Percentiles rank a stretch among this genome's conserved stretches.
phyloP scores from a whole-genome alignment of 2,113 vertebrate genomes.

The Hystrix brachyura region DNA sequence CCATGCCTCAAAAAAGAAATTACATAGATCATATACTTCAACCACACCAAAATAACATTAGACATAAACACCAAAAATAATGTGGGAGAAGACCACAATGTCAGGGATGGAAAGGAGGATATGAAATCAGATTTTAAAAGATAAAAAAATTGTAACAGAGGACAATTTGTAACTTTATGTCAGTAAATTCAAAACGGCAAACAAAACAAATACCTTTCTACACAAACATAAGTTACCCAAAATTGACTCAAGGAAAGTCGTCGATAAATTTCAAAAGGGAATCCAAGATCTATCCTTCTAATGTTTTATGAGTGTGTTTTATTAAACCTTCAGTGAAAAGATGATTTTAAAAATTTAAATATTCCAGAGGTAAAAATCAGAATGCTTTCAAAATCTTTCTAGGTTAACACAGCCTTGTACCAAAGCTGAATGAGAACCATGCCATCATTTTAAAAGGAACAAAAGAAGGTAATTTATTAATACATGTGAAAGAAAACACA shows the following conservation, averaged over 20 bases:
- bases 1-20: background rate
- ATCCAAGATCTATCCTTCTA: background rate
- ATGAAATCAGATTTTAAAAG: background rate
- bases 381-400: background rate
- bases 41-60: background rate
- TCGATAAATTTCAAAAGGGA: background rate
- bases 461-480: background rate
- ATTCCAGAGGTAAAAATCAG: background rate
- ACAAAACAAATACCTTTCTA: background rate
- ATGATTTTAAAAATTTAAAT: constrained; percentile 25
- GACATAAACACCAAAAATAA: background rate
- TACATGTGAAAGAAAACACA: background rate
- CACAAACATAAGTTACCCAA: background rate
- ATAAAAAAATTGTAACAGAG: background rate
- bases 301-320: background rate
- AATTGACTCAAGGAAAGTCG: background rate
- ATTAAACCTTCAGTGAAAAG: background rate
- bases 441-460: background rate
- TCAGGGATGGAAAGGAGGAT: background rate
- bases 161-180: background rate
- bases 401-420: background rate
- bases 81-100: background rate
- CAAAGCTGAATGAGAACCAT: background rate
- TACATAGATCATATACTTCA: background rate
- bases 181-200: background rate